These are phyloP conservation scores for Chlorocebus sabaeus DNA, from an alignment of 2,113 vertebrate genomes.

Conservation along the genomic window DNA sequence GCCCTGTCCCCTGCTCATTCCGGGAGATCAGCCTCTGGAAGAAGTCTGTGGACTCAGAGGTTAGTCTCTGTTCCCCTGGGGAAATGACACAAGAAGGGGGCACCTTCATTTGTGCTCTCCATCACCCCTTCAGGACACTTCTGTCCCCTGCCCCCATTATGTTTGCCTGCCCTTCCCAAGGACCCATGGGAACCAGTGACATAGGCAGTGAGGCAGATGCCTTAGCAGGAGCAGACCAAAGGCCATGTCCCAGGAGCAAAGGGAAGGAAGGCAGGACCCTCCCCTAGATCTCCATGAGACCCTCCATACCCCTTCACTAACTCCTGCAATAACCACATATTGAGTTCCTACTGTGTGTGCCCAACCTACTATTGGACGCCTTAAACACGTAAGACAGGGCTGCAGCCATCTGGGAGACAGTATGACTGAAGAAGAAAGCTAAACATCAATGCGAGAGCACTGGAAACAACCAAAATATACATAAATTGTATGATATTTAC, in stretches of 20 bases:
- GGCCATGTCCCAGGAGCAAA: not conserved
- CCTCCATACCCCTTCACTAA: not conserved
- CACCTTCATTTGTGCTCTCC: not conserved
- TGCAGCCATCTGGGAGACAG: not conserved
- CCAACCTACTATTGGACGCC: rapidly evolving
- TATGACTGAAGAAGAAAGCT: not conserved
- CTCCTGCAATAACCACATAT: not conserved
- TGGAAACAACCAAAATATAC: not conserved
- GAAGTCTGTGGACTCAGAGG: not conserved
- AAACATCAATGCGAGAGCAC: too few species aligned
- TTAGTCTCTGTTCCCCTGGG: not conserved
- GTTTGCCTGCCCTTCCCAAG: not conserved
- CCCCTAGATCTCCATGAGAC: not conserved
- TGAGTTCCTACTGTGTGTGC: not conserved
- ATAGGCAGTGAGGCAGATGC: not conserved
- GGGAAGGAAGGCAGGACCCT: not conserved
- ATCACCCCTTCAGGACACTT: not conserved
- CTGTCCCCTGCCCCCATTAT: not conserved
- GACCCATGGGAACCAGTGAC: not conserved
- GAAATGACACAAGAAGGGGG: not conserved
- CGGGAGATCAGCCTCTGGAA: not conserved
- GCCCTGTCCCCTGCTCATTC: not conserved
- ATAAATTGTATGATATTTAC: not conserved
- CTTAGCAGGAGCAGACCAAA: not conserved
- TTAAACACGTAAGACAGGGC: not conserved